A percentile compares a stretch with the other conserved stretches of the same genome.
These are phyloP conservation scores for Hapalemur alaotrensis DNA, from an alignment of 2,797 vertebrate species.

Conservation along the genomic window DNA sequence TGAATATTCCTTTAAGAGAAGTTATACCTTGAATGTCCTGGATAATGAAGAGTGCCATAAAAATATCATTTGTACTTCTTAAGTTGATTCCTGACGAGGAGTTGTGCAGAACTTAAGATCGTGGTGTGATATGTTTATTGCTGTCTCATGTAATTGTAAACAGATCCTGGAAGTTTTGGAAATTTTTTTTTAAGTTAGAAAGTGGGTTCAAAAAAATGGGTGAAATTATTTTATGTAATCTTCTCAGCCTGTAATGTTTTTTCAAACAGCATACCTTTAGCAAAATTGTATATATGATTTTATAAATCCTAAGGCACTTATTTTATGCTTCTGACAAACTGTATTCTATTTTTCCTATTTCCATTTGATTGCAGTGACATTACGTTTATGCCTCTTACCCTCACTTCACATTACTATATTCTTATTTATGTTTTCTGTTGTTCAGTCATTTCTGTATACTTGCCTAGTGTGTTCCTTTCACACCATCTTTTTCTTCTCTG, in stretches of 20 bases:
- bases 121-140: constrained; percentile 6
- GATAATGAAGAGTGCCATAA: not conserved
- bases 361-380: not conserved
- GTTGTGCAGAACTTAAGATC: not conserved
- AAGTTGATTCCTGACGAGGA: constrained; percentile 35
- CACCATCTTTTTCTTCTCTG: not conserved
- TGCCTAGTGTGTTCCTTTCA: not conserved
- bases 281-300: constrained; percentile 37
- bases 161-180: constrained; percentile 41
- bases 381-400: not conserved
- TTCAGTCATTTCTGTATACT: not conserved
- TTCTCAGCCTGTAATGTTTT: not conserved
- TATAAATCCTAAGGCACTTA: not conserved
- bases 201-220: constrained; percentile 13
- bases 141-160: constrained; percentile 50
- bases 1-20: not conserved
- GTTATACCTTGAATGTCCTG: not conserved
- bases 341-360: not conserved
- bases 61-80: not conserved
- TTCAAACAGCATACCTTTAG: not conserved
- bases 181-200: constrained; percentile 36
- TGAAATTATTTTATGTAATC: not conserved
- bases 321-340: not conserved
- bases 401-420: not conserved
- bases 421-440: not conserved